A percentile compares a stretch with the other conserved stretches of the same genome.
Conservation (phyloP, 2,113 vertebrate genomes). For the Nothocercus julius region DNA sequence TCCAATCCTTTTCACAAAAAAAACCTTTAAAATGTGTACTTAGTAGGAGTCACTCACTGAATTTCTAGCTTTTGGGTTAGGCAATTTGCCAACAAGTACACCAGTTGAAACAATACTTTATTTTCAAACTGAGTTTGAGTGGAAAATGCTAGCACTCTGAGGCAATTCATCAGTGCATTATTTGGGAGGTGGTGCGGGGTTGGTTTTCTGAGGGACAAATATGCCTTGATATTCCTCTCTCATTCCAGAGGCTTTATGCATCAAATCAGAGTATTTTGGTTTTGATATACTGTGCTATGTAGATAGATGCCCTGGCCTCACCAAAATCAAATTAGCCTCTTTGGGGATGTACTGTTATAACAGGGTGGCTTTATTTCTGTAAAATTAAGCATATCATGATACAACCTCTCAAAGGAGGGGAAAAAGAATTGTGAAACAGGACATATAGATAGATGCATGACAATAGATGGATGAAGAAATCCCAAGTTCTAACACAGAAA, state of each 20-base stretch:
- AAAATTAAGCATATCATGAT: neutral
- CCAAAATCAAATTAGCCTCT: neutral
- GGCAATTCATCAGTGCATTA: neutral
- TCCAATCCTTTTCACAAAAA: slow-evolving; percentile 13
- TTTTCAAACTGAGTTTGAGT: neutral
- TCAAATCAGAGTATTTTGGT: neutral
- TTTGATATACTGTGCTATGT: neutral
- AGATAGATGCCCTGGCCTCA: neutral
- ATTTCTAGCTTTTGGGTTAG: slow-evolving; percentile 9
- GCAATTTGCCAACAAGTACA: neutral
- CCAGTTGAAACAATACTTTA: slow-evolving; percentile 20
- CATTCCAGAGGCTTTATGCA: neutral
- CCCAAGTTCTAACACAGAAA: neutral
- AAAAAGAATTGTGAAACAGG: fast-evolving
- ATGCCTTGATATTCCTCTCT: neutral
- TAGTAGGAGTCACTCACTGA: neutral
- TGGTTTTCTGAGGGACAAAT: neutral
- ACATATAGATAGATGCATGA: too few species aligned
- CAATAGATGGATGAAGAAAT: neutral
- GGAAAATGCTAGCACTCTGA: neutral
- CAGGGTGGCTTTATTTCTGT: neutral
- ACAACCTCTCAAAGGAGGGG: neutral
- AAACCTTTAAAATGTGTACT: neutral
- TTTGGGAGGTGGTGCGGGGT: neutral
- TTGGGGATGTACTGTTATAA: neutral